Base-by-base conservation (phyloP, 2,113 vertebrate species). In the Channa argus region DNA sequence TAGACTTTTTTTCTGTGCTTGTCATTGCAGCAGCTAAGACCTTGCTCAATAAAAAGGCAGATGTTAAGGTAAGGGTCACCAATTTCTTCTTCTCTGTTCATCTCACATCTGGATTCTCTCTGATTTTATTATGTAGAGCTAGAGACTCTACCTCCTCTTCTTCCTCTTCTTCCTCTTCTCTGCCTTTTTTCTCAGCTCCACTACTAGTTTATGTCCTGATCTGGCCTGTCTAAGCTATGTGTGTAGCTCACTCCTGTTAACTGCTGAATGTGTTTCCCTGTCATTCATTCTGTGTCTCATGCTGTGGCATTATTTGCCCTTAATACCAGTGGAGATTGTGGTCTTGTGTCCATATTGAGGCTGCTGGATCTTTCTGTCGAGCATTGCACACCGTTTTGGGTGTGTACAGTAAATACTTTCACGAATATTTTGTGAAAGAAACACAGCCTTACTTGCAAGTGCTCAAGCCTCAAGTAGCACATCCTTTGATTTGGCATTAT, bases 1-100 rank as follows among this genome's bases (percentile, higher is more conserved):
- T 24, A 24, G 24, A 24, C 24, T 24, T 24, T 24, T 24, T 24
- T 24, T 24, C 9, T 80, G 45, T 85, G 67, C 74, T 84, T 88
- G 56, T 86, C 71, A 67, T 82, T 89, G 64, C 89, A 92, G 89
- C 90, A 92, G 91, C 91, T 60, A 92, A 92, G 89, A 85, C 84
- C 38, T 71, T 93, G 81, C 92, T 93, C 75, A 93, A 93, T 89
- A 93, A 93, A 80, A 93, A 93, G 87, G 91, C 89, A 37, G 92
- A 93, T 53, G 92, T 93, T 43, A 93, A 93, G 92, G 92, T 93
- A 88, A 89, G 88, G 11, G 6, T 65, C 50, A 15, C 55, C 51
- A 65, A 0, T 33, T 52, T 36, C 5, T 2, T 37, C 43, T 43
- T 46, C 24, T 24, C 24, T 24, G 24, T 24, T 24, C 24, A 24